phyloP scores from a whole-genome alignment of 1,140 invertebrate genomes.

The Caerostris extrusa region DNA sequence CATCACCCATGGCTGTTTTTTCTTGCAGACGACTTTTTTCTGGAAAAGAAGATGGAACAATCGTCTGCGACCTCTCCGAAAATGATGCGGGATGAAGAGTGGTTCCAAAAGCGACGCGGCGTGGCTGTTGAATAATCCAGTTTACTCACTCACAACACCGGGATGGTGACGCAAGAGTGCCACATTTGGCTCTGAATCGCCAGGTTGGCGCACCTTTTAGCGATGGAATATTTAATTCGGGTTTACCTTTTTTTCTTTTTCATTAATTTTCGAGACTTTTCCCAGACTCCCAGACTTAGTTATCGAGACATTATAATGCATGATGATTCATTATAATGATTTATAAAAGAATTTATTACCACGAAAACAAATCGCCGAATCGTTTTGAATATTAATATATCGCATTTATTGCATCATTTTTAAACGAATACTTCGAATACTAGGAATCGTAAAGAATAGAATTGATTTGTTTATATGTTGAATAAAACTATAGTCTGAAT shows the following conservation, averaged over 20 bases:
- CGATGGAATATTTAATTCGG: background rate
- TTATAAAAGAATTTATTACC: too few species aligned
- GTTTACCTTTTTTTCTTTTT: background rate
- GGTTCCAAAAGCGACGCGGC: background rate
- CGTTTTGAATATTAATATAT: too few species aligned
- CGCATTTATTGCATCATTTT: too few species aligned
- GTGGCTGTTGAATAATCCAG: conserved; percentile 27
- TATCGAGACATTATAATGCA: too few species aligned
- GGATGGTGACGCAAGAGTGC: conserved; percentile 9
- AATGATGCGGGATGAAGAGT: conserved; percentile 49
- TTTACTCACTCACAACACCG: background rate
- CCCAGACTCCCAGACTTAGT: too few species aligned
- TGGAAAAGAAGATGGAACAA: background rate
- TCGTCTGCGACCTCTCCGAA: conserved; percentile 18
- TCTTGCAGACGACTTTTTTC: conserved; percentile 21
- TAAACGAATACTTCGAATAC: too few species aligned
- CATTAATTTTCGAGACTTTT: too few species aligned
- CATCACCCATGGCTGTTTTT: conserved; percentile 41
- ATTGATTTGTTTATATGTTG: too few species aligned
- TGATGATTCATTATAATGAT: too few species aligned
- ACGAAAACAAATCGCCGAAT: too few species aligned
- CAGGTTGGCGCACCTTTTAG: background rate
- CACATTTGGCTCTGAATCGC: conserved; percentile 15
- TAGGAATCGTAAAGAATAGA: too few species aligned
- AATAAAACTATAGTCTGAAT: too few species aligned